Evolutionary conservation across 2,797 vertebrate species (phyloP), one percentile per base, ranked within the genome.

Genomic region (Enteromius treurensis): DNA sequence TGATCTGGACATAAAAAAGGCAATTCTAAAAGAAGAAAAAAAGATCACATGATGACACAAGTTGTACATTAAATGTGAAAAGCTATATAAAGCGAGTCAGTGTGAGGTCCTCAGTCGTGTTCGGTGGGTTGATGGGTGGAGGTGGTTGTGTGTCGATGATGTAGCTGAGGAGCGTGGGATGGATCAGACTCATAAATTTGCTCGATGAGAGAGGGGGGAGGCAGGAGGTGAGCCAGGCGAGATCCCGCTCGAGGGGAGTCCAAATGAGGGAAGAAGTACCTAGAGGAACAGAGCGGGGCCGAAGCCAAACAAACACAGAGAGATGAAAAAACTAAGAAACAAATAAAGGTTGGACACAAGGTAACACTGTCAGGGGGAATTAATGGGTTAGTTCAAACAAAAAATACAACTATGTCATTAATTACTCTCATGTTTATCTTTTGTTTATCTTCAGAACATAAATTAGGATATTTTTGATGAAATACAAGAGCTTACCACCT

Each of bases 231-330:
- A 92, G 96, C 95, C 87, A 95, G 95, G 90, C 95, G 96, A 93
- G 95, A 97, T 93, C 96, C 97, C 88, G 94, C 94, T 94, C 95
- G 93, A 91, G 96, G 95, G 92, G 95, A 94, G 91, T 98, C 97
- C 96, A 97, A 92, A 93, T 96, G 95, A 82, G 97, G 94, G 94
- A 97, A 97, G 94, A 97, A 97, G 97, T 96, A 98, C 96, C 97
- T 98, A 93, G 74, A 75, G 89, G 81, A 26, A 77, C 90, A 91
- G 87, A 88, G n/a, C 55, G 47, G 23, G 19, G 13, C 15, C 2
- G 5, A 58, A 55, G 34, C 32, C 45, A 77, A 37, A 70, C 55
- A 89, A 88, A 42, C 55, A 84, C 11, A 84, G 92, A 76, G 40
- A 90, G 91, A 92, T 60, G 92, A 92, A 93, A 92, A 95, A 92